These are phyloP conservation scores for Diplodus puntazzo DNA, from an alignment of 2,797 vertebrate genomes.

Conservation along the genomic window DNA sequence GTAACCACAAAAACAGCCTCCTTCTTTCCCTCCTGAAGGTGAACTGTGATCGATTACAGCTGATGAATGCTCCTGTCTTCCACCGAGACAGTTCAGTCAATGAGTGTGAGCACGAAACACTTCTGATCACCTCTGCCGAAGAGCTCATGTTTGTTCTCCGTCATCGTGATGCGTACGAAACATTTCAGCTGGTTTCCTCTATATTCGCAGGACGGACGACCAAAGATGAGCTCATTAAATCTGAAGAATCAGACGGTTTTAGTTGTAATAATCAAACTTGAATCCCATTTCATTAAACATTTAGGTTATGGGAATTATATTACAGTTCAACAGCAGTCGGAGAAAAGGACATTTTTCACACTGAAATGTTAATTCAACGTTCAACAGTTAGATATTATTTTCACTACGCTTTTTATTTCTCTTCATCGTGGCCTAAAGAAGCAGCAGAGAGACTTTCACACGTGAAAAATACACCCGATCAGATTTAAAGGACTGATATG, in stretches of 20 bases:
- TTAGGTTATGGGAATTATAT: background rate
- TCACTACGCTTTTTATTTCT: too few species aligned
- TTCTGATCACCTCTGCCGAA: slow-evolving; percentile 13
- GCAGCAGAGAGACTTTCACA: too few species aligned
- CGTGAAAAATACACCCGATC: too few species aligned
- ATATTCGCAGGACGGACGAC: background rate
- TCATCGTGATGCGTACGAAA: background rate
- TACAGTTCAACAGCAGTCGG: too few species aligned
- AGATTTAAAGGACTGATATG: too few species aligned
- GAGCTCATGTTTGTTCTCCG: background rate
- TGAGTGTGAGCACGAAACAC: slow-evolving; percentile 14
- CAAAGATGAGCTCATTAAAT: background rate
- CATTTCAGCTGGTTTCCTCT: background rate
- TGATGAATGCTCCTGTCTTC: slow-evolving; percentile 10
- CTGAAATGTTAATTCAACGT: background rate
- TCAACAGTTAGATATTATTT: background rate
- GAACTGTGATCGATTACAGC: slow-evolving; percentile 20
- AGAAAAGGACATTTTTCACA: background rate
- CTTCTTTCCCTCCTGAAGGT: slow-evolving; percentile 18
- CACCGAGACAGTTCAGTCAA: slow-evolving; percentile 17
- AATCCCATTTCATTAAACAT: background rate
- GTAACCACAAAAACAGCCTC: background rate
- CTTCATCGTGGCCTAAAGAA: background rate
- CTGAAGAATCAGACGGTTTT: background rate
- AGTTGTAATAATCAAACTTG: background rate